phyloP scores from a whole-genome alignment of 2,888 invertebrate species.

The Empis stercorea region DNA sequence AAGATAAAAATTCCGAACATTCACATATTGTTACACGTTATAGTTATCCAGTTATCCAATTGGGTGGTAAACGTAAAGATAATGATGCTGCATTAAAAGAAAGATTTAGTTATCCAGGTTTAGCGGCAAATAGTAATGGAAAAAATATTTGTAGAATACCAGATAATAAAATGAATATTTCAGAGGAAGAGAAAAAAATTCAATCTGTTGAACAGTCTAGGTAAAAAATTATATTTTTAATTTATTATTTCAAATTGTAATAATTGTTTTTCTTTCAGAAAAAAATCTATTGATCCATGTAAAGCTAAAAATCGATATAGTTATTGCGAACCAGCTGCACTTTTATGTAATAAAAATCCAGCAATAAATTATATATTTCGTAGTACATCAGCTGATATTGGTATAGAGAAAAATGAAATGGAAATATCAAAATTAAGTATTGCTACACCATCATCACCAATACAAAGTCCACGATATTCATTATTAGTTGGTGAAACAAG shows the following conservation, averaged over 20 bases:
- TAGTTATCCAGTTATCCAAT: constrained; percentile 33
- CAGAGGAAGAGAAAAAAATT: constrained; percentile 15
- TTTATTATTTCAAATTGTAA: too few relatives aligned
- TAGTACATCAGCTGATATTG: constrained; percentile 22
- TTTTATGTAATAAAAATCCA: constrained; percentile 6
- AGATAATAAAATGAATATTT: constrained; percentile 16
- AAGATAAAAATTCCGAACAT: constrained; percentile 13
- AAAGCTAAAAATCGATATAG: constrained; percentile 24
- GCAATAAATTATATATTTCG: constrained; percentile 19
- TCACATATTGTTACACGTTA: constrained; percentile 22
- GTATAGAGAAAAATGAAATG: constrained; percentile 22
- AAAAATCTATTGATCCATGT: background rate
- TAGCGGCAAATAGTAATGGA: constrained; percentile 14
- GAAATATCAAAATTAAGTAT: constrained; percentile 25
- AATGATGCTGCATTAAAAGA: constrained; percentile 24
- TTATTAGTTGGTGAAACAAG: constrained; percentile 34
- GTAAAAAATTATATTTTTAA: background rate
- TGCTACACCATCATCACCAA: constrained; percentile 32
- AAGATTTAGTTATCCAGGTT: constrained; percentile 34
- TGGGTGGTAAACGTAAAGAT: constrained; percentile 32
- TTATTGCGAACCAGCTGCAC: constrained; percentile 18
- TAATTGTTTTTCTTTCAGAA: background rate
- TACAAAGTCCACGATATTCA: constrained; percentile 36
- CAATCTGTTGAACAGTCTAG: background rate
- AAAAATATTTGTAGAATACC: constrained; percentile 17